Conservation (phyloP, 1,140 invertebrate genomes). For the Drusus annulatus region DNA sequence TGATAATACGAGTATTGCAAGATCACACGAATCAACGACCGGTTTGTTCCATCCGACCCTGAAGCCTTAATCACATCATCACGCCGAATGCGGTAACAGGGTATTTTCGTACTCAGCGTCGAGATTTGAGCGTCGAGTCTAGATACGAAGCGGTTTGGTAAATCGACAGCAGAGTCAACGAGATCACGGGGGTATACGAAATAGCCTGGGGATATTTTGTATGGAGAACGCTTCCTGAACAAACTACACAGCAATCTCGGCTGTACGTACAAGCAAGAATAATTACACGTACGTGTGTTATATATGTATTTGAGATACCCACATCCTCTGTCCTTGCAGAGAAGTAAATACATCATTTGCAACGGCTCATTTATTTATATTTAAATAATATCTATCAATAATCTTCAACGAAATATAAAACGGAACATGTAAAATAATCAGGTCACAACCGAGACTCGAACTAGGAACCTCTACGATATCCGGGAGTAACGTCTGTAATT, state of each 20-base stretch:
- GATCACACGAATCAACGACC: conserved; percentile 38
- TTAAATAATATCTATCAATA: too few relatives aligned
- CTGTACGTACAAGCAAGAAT: neutral
- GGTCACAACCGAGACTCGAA: too few relatives aligned
- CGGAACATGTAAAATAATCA: too few relatives aligned
- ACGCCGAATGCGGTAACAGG: neutral
- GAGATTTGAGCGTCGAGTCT: neutral
- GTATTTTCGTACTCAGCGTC: neutral
- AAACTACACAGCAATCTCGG: neutral
- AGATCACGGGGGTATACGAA: conserved; percentile 33
- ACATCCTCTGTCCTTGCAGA: too few relatives aligned
- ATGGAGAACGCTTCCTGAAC: conserved; percentile 37
- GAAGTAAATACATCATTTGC: too few relatives aligned
- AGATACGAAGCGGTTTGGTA: neutral
- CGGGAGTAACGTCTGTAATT: too few relatives aligned
- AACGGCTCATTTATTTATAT: too few relatives aligned
- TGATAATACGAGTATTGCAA: conserved; percentile 34
- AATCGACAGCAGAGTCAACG: conserved; percentile 18
- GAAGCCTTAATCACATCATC: neutral
- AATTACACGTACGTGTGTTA: too few relatives aligned
- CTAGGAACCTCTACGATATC: too few relatives aligned
- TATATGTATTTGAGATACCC: too few relatives aligned
- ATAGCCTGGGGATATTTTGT: conserved; percentile 20
- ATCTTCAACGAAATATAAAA: too few relatives aligned
- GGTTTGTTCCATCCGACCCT: conserved; percentile 33